A percentile compares a stretch with the other conserved stretches of the same genome.
Evolutionary conservation across 2,113 vertebrate species (phyloP).

Genomic region (Danionella cerebrum): DNA sequence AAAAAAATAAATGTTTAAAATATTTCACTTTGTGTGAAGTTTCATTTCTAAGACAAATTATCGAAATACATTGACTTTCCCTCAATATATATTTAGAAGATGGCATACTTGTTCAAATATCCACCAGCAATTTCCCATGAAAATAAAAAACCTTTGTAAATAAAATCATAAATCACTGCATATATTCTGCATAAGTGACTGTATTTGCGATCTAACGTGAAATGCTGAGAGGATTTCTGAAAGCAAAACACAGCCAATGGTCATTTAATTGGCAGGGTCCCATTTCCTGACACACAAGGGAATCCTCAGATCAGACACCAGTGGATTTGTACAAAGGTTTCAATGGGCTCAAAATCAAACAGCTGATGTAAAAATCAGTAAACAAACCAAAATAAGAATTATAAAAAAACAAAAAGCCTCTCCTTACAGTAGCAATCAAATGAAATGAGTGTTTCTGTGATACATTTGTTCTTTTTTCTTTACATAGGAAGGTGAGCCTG

Average conservation of each 20-base stretch:
- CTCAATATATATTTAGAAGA: no score
- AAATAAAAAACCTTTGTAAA: no score
- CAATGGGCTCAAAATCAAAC: not conserved
- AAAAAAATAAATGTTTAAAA: no score
- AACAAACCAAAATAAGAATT: not conserved
- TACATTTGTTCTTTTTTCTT: slow-evolving; percentile 2
- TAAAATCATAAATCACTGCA: no score
- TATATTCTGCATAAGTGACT: no score
- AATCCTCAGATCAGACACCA: not conserved
- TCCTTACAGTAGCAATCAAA: not conserved
- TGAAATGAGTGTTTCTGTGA: slow-evolving; percentile 4
- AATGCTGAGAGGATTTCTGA: no score
- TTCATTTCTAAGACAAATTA: no score
- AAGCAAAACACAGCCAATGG: slow-evolving; percentile 18
- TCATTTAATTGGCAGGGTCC: slow-evolving; percentile 14
- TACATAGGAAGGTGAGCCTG: slow-evolving; percentile 41
- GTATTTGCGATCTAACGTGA: no score
- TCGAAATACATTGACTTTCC: no score
- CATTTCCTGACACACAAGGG: not conserved
- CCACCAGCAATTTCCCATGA: no score
- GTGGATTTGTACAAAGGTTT: not conserved
- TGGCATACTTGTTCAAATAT: no score
- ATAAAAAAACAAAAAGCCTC: not conserved
- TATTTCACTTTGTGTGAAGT: no score
- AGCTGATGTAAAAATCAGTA: not conserved